Conservation (phyloP, 2,113 vertebrate genomes). For the Todiramphus chloris region DNA sequence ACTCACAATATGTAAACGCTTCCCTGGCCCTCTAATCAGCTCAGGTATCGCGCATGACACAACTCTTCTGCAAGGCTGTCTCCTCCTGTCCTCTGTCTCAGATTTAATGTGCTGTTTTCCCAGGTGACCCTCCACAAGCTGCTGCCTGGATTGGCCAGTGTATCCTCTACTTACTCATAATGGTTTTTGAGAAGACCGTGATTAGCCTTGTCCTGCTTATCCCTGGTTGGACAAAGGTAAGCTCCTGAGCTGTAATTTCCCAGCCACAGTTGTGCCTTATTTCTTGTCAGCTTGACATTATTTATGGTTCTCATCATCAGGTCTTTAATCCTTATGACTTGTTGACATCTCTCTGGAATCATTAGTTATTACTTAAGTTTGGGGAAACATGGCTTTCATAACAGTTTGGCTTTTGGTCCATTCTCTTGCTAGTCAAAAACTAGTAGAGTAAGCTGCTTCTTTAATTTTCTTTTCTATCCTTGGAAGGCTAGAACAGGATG, state of each 20-base stretch:
- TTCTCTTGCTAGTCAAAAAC: neutral
- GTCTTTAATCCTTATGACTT: neutral
- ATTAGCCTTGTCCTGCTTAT: constrained; percentile 77
- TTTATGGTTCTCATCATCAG: neutral
- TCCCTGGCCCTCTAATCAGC: neutral
- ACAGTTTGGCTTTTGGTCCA: neutral
- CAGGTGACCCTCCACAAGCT: constrained; percentile 76
- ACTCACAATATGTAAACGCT: neutral
- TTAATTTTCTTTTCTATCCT: neutral
- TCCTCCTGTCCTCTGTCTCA: neutral
- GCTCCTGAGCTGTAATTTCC: neutral
- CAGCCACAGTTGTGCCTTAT: neutral
- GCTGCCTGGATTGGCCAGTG: constrained; percentile 79
- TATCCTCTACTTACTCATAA: constrained; percentile 79
- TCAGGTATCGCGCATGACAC: neutral
- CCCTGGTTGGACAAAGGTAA: constrained; percentile 80
- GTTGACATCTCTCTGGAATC: neutral
- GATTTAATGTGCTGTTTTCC: neutral
- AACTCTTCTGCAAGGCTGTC: neutral
- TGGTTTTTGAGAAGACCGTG: constrained; percentile 79
- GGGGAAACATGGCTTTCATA: neutral
- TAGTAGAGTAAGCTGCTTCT: neutral
- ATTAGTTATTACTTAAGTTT: neutral
- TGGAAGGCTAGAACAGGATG: neutral
- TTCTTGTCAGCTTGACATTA: neutral